Percentiles rank a stretch among this genome's conserved stretches.
These are phyloP conservation scores for Temnothorax ravouxi DNA, from an alignment of 2,888 invertebrate species.

Conservation along the genomic window DNA sequence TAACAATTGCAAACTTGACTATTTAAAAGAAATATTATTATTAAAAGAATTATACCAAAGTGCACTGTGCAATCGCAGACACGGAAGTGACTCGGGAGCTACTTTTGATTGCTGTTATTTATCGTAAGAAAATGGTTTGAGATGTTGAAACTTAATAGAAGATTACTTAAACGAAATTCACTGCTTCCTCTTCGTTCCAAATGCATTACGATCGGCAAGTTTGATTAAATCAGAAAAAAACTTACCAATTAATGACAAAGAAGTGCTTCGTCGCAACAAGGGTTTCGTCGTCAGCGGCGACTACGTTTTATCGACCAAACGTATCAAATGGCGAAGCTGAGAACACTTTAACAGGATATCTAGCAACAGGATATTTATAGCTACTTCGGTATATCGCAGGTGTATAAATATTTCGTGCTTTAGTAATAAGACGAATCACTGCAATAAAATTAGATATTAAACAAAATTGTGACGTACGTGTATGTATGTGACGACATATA, in stretches of 20 bases:
- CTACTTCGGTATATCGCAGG: slow-evolving; percentile 5
- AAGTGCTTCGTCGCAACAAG: slow-evolving; percentile 46
- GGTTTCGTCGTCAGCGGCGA: slow-evolving; percentile 61
- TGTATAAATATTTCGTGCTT: background rate
- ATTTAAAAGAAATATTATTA: background rate
- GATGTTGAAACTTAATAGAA: background rate
- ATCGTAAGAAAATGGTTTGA: background rate
- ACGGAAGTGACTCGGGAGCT: background rate
- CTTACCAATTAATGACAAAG: slow-evolving; percentile 62
- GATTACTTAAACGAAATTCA: background rate
- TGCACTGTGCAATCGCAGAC: background rate
- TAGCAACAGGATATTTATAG: slow-evolving; percentile 35
- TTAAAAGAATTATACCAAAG: background rate
- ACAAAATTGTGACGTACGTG: background rate
- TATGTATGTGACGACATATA: background rate
- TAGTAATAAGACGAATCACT: background rate
- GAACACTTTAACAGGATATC: slow-evolving; percentile 33
- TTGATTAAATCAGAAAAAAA: slow-evolving; percentile 54
- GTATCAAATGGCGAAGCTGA: slow-evolving; percentile 25
- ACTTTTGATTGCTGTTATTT: background rate
- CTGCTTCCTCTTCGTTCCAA: background rate
- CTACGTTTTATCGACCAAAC: slow-evolving; percentile 68
- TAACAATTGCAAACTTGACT: background rate
- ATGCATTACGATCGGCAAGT: background rate
- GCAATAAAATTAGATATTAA: background rate